These are phyloP conservation scores for Athalia rosae DNA, from an alignment of 2,888 invertebrate genomes.

Conservation along the genomic window DNA sequence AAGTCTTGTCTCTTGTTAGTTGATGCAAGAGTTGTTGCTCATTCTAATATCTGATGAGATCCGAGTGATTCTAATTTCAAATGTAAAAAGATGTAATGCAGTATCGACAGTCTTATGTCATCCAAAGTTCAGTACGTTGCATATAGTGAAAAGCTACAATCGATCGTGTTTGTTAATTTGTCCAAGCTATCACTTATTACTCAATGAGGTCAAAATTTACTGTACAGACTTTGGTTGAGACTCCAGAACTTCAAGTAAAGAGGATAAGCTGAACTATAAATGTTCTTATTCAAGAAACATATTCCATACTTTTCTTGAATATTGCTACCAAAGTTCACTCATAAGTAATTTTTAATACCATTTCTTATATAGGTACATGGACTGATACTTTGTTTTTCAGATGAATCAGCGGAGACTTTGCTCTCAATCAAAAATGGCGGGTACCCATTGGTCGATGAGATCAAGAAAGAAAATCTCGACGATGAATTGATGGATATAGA, in stretches of 20 bases:
- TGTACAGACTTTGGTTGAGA: no score
- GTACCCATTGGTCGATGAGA: constrained; percentile 66
- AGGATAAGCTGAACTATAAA: no score
- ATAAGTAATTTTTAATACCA: background rate
- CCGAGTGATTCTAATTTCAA: background rate
- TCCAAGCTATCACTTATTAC: no score
- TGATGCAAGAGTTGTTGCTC: background rate
- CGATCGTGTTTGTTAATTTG: no score
- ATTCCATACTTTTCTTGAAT: background rate
- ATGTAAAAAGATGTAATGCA: background rate
- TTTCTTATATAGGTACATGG: background rate
- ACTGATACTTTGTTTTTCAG: constrained; percentile 61
- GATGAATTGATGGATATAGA: constrained; percentile 75
- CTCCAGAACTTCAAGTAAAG: no score
- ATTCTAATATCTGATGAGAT: background rate
- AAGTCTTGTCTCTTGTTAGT: background rate
- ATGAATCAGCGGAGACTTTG: constrained; percentile 76
- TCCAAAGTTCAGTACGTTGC: background rate
- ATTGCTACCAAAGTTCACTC: background rate
- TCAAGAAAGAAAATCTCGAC: constrained; percentile 60
- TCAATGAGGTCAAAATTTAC: no score
- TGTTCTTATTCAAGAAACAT: background rate
- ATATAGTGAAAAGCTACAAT: background rate
- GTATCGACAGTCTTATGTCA: background rate
- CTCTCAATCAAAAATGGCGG: constrained; percentile 77